These are phyloP conservation scores for Luehdorfia chinensis DNA, from an alignment of 1,140 invertebrate species.

Conservation along the genomic window DNA sequence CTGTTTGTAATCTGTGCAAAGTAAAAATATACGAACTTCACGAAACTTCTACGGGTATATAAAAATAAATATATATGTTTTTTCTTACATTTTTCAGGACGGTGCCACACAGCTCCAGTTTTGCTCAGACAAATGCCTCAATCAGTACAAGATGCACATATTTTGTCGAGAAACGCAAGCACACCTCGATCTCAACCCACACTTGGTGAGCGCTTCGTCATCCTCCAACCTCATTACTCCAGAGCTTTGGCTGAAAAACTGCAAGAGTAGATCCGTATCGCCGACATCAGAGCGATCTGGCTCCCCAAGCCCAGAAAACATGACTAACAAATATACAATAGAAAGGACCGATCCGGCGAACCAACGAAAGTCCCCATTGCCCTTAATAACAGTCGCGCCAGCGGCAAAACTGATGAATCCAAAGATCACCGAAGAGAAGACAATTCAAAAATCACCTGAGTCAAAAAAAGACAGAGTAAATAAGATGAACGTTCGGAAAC, in stretches of 20 bases:
- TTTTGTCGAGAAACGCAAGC: slow-evolving; percentile 95
- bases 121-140: slow-evolving; percentile 93
- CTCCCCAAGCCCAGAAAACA: slow-evolving; percentile 45
- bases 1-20: too few species aligned
- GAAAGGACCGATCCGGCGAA: slow-evolving; percentile 48
- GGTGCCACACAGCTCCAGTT: slow-evolving; percentile 88
- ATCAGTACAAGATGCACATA: slow-evolving; percentile 97
- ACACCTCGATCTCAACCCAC: slow-evolving; percentile 89
- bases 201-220: slow-evolving; percentile 76
- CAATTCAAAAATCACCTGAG: slow-evolving; percentile 61
- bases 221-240: slow-evolving; percentile 86
- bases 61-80: too few species aligned
- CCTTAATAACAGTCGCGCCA: slow-evolving; percentile 79
- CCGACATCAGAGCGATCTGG: slow-evolving; percentile 70
- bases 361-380: slow-evolving; percentile 64
- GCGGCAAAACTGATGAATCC: slow-evolving; percentile 79
- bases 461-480: slow-evolving; percentile 65
- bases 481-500: slow-evolving; percentile 71
- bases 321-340: slow-evolving; percentile 34
- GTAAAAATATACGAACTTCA: too few species aligned
- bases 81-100: slow-evolving; percentile 77
- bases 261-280: slow-evolving; percentile 81
- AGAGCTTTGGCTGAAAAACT: slow-evolving; percentile 90
- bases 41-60: too few species aligned
- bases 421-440: slow-evolving; percentile 56